phyloP scores from a whole-genome alignment of 1,140 invertebrate genomes.

The Augochlora pura region DNA sequence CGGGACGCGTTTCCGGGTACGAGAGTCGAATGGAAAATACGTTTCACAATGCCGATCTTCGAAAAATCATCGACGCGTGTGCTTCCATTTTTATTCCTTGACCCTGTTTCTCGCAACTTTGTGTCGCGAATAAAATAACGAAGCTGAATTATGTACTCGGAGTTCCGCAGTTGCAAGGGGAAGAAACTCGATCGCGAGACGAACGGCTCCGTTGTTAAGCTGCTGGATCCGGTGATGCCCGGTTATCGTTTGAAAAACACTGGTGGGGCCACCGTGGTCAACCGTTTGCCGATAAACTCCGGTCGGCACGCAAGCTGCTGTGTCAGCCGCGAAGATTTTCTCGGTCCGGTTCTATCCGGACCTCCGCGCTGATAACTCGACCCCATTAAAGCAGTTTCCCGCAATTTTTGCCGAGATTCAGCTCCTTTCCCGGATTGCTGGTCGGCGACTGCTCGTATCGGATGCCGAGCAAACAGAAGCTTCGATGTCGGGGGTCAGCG shows the following conservation, averaged over 20 bases:
- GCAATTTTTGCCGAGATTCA: conserved; percentile 39
- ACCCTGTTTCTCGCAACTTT: too few species aligned
- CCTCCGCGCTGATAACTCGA: conserved; percentile 69
- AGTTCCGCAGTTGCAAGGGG: neutral
- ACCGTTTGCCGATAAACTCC: conserved; percentile 66
- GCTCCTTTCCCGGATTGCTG: conserved; percentile 48
- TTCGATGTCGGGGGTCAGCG: conserved; percentile 49
- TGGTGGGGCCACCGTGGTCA: conserved; percentile 65
- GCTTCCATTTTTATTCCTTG: neutral
- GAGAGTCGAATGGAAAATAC: conserved; percentile 16
- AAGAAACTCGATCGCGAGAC: neutral
- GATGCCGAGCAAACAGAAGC: conserved; percentile 1
- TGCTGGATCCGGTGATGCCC: conserved; percentile 70
- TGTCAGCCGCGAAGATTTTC: conserved; percentile 63
- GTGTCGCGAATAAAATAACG: too few species aligned
- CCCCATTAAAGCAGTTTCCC: conserved; percentile 67
- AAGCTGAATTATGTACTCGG: too few species aligned
- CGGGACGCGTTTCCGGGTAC: conserved; percentile 20
- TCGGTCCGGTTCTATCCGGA: conserved; percentile 69
- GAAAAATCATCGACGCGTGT: neutral
- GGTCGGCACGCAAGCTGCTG: conserved; percentile 64
- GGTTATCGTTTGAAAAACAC: conserved; percentile 74
- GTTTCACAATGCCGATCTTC: conserved; percentile 21
- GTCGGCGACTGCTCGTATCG: conserved; percentile 25
- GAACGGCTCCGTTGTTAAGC: conserved; percentile 14